phyloP scores from a whole-genome alignment of 35 echinoderm and acorn worm species.

The Stichopus chloronotus region DNA sequence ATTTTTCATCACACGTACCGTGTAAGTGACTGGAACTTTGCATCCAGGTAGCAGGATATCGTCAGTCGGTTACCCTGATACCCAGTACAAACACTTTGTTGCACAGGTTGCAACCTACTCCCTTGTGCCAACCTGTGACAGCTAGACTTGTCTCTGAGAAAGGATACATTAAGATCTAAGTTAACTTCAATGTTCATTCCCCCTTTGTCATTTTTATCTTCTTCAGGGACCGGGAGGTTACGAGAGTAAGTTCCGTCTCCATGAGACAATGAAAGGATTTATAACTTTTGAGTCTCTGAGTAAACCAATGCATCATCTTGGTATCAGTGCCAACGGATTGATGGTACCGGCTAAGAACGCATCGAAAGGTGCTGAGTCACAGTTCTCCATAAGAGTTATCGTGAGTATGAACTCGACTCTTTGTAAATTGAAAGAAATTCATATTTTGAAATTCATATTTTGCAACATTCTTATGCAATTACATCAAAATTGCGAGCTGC shows the following conservation, averaged over 20 bases:
- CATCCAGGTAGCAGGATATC: too few species aligned
- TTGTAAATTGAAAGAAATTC: too few species aligned
- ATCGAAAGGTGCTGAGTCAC: background rate
- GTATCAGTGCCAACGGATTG: background rate
- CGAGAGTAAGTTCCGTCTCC: conserved; percentile 53
- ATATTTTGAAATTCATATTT: background rate
- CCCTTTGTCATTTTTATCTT: background rate
- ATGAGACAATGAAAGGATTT: conserved; percentile 54
- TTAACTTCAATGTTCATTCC: too few species aligned
- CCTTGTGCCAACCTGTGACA: too few species aligned
- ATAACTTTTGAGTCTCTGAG: conserved; percentile 55
- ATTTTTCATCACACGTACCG: too few species aligned
- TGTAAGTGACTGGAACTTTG: too few species aligned
- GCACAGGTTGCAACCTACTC: too few species aligned
- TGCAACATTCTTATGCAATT: background rate
- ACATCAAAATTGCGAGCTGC: background rate
- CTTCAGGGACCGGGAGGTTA: conserved; percentile 19
- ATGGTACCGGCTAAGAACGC: background rate
- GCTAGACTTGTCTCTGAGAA: too few species aligned
- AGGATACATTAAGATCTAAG: too few species aligned
- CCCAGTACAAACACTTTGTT: too few species aligned
- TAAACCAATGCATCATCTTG: conserved; percentile 1
- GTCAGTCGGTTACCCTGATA: too few species aligned
- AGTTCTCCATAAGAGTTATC: conserved; percentile 44
- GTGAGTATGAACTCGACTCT: conserved; percentile 10